These are phyloP conservation scores for Marasmarcha lunaedactyla DNA, from an alignment of 2,888 invertebrate species.

Conservation along the genomic window DNA sequence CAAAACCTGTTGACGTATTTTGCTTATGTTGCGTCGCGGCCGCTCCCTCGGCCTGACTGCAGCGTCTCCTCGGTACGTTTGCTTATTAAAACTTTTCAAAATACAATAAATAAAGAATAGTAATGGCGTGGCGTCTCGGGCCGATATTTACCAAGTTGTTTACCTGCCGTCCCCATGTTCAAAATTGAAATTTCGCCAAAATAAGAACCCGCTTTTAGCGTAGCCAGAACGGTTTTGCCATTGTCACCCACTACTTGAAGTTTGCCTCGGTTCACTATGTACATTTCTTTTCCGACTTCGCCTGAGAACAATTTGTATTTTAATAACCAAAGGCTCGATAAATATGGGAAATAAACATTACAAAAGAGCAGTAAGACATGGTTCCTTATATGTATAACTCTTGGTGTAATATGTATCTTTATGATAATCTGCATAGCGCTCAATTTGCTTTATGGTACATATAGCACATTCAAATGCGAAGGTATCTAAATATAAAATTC, in stretches of 20 bases:
- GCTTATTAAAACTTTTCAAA: conserved; percentile 58
- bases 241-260: conserved; percentile 96
- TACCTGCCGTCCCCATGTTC: conserved; percentile 99
- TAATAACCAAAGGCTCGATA: not conserved
- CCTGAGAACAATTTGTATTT: conserved; percentile 70
- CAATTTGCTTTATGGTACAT: too few relatives aligned
- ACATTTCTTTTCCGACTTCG: conserved; percentile 99
- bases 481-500: too few relatives aligned
- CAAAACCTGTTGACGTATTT: conserved; percentile 49
- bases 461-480: too few relatives aligned
- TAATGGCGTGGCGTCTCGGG: conserved; percentile 71
- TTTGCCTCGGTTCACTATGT: conserved; percentile 97
- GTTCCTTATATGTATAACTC: too few relatives aligned
- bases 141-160: conserved; percentile 94
- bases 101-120: conserved; percentile 45
- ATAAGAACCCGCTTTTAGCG: conserved; percentile 98
- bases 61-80: conserved; percentile 67
- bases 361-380: too few relatives aligned
- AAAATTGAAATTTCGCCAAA: conserved; percentile 99
- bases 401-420: too few relatives aligned
- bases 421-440: too few relatives aligned
- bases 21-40: conserved; percentile 37
- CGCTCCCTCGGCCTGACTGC: conserved; percentile 69
- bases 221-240: conserved; percentile 95
- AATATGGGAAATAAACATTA: conserved; percentile 1